Evolutionary conservation across 2,113 vertebrate genomes (phyloP).

Genomic region (Dasyprocta punctata): DNA sequence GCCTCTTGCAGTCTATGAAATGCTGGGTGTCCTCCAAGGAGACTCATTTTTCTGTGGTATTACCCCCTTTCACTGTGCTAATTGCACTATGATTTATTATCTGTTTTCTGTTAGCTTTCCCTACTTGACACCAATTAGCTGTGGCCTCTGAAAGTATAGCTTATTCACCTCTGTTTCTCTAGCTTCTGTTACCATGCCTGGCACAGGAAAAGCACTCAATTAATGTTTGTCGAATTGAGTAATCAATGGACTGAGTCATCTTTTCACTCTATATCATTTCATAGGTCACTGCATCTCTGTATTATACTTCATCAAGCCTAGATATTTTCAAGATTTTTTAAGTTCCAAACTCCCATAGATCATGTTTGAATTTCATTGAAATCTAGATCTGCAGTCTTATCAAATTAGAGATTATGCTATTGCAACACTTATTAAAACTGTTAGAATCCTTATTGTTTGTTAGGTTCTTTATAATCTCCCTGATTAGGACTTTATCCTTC

Average conservation of each 20-base stretch:
- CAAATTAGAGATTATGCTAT: background rate
- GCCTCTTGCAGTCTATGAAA: background rate
- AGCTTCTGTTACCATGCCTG: background rate
- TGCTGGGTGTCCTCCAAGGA: background rate
- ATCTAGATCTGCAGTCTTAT: background rate
- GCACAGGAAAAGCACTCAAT: background rate
- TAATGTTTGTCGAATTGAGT: conserved; percentile 32
- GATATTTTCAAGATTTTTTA: conserved; percentile 42
- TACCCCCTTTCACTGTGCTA: background rate
- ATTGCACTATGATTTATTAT: conserved; percentile 4
- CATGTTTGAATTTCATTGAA: conserved; percentile 1
- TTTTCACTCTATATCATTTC: background rate
- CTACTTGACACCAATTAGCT: background rate
- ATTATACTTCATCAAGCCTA: conserved; percentile 26
- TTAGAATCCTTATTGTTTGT: background rate
- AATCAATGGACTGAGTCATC: background rate
- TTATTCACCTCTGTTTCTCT: conserved; percentile 38
- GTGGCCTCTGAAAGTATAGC: background rate
- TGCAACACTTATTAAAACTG: background rate
- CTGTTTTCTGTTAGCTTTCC: background rate
- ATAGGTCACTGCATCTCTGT: background rate
- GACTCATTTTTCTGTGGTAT: background rate
- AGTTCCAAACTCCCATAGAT: background rate
- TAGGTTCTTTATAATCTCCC: background rate
- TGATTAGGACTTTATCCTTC: background rate